phyloP scores from a whole-genome alignment of 2,797 vertebrate genomes.

The Phylloscopus collybita region DNA sequence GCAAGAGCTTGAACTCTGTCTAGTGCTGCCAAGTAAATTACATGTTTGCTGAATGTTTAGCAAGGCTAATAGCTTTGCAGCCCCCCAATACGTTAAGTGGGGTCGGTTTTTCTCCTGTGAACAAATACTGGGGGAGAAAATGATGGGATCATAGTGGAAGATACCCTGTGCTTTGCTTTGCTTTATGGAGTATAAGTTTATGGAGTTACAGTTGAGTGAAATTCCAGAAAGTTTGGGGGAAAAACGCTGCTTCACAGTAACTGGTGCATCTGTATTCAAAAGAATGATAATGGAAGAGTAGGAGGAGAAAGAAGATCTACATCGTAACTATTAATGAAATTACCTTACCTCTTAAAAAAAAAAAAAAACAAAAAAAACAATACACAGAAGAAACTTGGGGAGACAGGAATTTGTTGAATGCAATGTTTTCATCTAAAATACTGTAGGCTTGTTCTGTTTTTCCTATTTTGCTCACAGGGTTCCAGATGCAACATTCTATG shows the following conservation, averaged over 20 bases:
- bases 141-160: constrained; percentile 5
- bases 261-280: background rate
- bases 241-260: background rate
- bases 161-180: background rate
- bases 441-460: background rate
- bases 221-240: background rate
- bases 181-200: constrained; percentile 7
- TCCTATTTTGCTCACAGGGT: background rate
- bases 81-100: constrained; percentile 35
- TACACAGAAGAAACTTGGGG: background rate
- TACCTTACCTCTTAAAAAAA: background rate
- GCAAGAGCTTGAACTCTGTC: constrained; percentile 60
- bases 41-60: constrained; percentile 68
- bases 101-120: constrained; percentile 45
- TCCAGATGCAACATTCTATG: constrained; percentile 10
- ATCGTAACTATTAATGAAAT: background rate
- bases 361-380: background rate
- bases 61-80: constrained; percentile 56
- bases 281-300: background rate
- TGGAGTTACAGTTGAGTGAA: background rate
- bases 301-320: background rate
- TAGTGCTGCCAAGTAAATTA: constrained; percentile 58
- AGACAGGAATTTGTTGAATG: constrained; percentile 2
- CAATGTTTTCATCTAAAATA: background rate
- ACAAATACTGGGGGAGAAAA: constrained; percentile 24